Evolutionary conservation across 2,797 vertebrate genomes (phyloP).

Genomic region (Aulostomus chinensis): DNA sequence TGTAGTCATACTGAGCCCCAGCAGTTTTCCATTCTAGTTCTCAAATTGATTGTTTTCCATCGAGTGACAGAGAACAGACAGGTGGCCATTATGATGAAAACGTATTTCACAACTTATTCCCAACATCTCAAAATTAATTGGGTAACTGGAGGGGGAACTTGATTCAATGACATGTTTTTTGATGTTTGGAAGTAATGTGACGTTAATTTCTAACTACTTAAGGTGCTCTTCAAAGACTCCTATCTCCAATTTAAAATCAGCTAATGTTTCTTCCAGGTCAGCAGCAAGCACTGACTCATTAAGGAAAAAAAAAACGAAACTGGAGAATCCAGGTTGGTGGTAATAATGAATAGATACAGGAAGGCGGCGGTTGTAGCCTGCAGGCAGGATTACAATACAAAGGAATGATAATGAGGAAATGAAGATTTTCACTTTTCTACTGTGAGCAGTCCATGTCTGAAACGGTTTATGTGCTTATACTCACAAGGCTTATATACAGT

Average conservation of each 20-base stretch:
- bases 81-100: neutral
- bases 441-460: slow-evolving; percentile 7
- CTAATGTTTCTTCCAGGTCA: slow-evolving; percentile 44
- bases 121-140: slow-evolving; percentile 14
- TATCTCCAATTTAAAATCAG: slow-evolving; percentile 26
- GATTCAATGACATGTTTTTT: slow-evolving; percentile 21
- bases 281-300: slow-evolving; percentile 49
- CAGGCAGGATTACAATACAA: slow-evolving; percentile 41
- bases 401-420: slow-evolving; percentile 40
- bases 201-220: neutral
- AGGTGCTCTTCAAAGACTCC: slow-evolving; percentile 15
- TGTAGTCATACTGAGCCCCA: neutral
- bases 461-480: neutral
- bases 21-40: neutral
- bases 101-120: slow-evolving; percentile 1
- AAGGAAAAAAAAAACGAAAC: slow-evolving; percentile 43
- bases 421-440: slow-evolving; percentile 19
- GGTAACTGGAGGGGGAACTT: slow-evolving; percentile 1
- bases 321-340: slow-evolving; percentile 29
- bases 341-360: slow-evolving; percentile 34
- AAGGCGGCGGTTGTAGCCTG: slow-evolving; percentile 24
- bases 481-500: neutral
- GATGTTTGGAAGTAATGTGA: slow-evolving; percentile 11
- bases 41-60: neutral
- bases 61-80: neutral